phyloP scores from a whole-genome alignment of 2,888 invertebrate genomes.

The Cepaea hortensis region DNA sequence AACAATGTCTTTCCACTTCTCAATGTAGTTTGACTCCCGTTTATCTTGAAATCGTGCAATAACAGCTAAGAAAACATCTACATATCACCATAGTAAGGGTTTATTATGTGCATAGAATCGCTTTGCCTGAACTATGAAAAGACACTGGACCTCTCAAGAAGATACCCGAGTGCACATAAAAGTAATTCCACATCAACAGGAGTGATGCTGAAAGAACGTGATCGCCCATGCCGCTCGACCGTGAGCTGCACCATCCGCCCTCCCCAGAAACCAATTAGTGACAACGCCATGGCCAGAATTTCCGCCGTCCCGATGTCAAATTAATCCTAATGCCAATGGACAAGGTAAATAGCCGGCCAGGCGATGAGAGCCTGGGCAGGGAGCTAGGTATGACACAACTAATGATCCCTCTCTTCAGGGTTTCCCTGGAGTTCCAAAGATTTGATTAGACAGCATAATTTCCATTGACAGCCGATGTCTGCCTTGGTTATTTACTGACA shows the following conservation, averaged over 20 bases:
- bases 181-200: too few relatives aligned
- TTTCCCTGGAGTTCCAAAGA: not conserved
- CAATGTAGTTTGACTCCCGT: too few relatives aligned
- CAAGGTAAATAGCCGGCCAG: conserved; percentile 27
- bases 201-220: too few relatives aligned
- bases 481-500: conserved; percentile 23
- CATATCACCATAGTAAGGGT: too few relatives aligned
- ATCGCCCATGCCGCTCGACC: too few relatives aligned
- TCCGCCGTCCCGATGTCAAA: not conserved
- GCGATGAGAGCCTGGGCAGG: not conserved
- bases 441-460: conserved; percentile 27
- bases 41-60: too few relatives aligned
- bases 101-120: too few relatives aligned
- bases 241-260: not conserved
- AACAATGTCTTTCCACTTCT: too few relatives aligned
- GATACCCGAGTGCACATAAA: too few relatives aligned
- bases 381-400: conserved; percentile 22
- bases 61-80: too few relatives aligned
- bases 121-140: too few relatives aligned
- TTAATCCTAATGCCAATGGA: conserved; percentile 31
- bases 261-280: conserved; percentile 11
- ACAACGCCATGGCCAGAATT: not conserved
- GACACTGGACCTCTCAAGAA: too few relatives aligned
- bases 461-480: not conserved
- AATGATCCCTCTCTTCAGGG: conserved; percentile 18